Evolutionary conservation across 2,113 vertebrate genomes (phyloP).

Genomic region (Camelus dromedarius): DNA sequence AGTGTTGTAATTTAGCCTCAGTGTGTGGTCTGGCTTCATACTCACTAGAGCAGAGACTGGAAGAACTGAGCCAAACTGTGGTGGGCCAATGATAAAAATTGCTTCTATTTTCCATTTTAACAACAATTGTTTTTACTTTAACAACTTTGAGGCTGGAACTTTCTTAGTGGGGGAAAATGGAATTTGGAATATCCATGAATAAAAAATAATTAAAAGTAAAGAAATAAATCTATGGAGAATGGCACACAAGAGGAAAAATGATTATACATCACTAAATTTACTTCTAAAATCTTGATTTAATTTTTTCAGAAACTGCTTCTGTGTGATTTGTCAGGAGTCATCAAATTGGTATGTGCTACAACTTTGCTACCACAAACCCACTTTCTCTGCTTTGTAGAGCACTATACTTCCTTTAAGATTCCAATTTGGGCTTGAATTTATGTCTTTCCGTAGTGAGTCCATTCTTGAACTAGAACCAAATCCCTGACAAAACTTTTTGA

Average conservation of each 20-base stretch:
- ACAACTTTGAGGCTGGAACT: conserved; percentile 77
- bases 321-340: conserved; percentile 60
- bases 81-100: conserved; percentile 86
- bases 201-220: conserved; percentile 23
- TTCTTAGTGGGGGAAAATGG: neutral
- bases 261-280: conserved; percentile 2
- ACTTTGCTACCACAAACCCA: conserved; percentile 67
- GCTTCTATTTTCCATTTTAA: conserved; percentile 86
- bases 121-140: conserved; percentile 87
- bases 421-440: conserved; percentile 79
- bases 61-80: conserved; percentile 87
- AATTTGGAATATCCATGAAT: conserved; percentile 9
- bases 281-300: neutral
- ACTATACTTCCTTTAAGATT: conserved; percentile 79
- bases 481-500: conserved; percentile 79
- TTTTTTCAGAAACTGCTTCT: conserved; percentile 60
- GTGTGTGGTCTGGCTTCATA: conserved; percentile 88
- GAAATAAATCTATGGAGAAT: neutral
- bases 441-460: conserved; percentile 79
- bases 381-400: conserved; percentile 69
- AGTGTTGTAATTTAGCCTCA: conserved; percentile 83
- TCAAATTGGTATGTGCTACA: conserved; percentile 61
- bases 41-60: conserved; percentile 82
- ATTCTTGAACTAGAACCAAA: conserved; percentile 80
- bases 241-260: neutral